Conservation (phyloP, 2,113 vertebrate genomes). For the Oriolus oriolus region DNA sequence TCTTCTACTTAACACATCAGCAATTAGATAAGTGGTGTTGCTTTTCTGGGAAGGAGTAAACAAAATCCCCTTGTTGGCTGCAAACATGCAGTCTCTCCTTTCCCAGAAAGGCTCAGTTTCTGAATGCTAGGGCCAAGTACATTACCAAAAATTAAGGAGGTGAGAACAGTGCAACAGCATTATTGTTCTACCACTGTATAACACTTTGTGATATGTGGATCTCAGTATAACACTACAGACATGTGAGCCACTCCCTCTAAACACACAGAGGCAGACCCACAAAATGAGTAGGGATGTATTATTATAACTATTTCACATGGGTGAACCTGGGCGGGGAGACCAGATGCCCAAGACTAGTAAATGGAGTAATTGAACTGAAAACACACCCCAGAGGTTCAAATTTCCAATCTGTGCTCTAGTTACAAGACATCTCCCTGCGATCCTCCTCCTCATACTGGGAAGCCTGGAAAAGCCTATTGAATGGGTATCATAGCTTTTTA, state of each 20-base stretch:
- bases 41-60: background rate
- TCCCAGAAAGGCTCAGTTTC: background rate
- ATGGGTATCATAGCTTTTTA: background rate
- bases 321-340: background rate
- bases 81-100: background rate
- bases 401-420: background rate
- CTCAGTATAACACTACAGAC: background rate
- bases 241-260: background rate
- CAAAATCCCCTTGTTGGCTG: background rate
- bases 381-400: background rate
- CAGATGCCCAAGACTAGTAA: background rate
- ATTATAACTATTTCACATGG: background rate
- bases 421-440: background rate
- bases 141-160: background rate
- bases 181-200: background rate
- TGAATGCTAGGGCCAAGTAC: rapidly evolving
- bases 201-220: background rate
- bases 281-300: background rate
- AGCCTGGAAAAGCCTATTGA: slow-evolving; percentile 4
- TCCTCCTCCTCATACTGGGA: slow-evolving; percentile 18
- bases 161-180: background rate
- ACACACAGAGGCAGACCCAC: background rate
- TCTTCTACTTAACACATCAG: background rate
- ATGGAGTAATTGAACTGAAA: background rate
- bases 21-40: background rate